Conservation (phyloP, 1,140 invertebrate species). For the Meloidogyne exigua region DNA sequence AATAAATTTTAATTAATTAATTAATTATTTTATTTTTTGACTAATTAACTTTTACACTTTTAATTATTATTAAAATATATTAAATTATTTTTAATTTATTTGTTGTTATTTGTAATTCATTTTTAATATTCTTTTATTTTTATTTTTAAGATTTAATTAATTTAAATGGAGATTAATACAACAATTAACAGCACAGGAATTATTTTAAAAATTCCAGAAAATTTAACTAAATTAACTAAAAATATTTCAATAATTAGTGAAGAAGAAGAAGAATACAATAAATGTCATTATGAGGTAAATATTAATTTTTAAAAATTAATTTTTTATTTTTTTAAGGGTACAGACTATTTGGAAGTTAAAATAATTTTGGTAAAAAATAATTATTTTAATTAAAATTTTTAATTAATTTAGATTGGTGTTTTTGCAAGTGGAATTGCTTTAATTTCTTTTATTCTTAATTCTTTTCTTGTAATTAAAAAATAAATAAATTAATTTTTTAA, state of each 20-base stretch:
- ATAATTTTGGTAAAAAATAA: slow-evolving; percentile 53
- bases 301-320: slow-evolving; percentile 2
- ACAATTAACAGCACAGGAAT: background rate
- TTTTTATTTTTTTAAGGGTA: slow-evolving; percentile 31
- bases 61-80: no score
- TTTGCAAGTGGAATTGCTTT: slow-evolving; percentile 57
- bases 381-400: background rate
- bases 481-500: background rate
- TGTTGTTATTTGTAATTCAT: no score
- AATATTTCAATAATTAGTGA: background rate
- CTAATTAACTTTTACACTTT: no score
- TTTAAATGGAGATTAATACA: background rate
- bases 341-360: slow-evolving; percentile 52
- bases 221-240: background rate
- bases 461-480: slow-evolving; percentile 56
- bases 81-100: no score
- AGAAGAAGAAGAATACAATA: background rate
- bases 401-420: slow-evolving; percentile 49
- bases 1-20: no score
- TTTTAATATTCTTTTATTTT: background rate
- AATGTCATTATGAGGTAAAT: background rate
- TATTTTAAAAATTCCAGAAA: background rate
- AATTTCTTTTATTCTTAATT: slow-evolving; percentile 57
- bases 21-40: no score
- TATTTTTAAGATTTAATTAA: background rate